phyloP scores from a whole-genome alignment of 2,113 vertebrate genomes.

The Caretta caretta region DNA sequence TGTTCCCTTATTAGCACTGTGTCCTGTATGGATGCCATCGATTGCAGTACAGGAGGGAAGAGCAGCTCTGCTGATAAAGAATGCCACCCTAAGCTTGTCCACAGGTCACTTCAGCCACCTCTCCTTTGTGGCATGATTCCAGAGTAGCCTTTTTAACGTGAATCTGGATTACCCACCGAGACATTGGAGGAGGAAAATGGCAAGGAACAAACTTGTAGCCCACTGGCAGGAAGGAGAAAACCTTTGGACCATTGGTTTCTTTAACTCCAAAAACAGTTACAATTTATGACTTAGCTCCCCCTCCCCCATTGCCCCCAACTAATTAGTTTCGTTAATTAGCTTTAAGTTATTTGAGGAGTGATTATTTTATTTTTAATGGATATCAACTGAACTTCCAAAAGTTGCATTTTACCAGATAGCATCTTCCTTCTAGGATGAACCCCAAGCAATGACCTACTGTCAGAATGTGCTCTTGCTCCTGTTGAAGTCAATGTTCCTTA shows the following conservation, averaged over 20 bases:
- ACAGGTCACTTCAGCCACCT: background rate
- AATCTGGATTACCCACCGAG: background rate
- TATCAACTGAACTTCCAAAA: background rate
- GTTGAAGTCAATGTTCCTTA: background rate
- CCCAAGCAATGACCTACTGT: background rate
- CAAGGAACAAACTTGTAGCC: background rate
- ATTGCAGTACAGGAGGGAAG: background rate
- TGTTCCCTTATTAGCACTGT: background rate
- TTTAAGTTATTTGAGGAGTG: background rate
- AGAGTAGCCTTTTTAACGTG: background rate
- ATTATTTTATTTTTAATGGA: background rate
- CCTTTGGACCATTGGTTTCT: background rate
- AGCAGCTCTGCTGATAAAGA: background rate
- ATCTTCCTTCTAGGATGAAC: background rate
- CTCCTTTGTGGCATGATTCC: background rate
- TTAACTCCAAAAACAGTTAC: background rate
- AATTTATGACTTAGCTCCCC: background rate
- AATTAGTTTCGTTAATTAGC: background rate
- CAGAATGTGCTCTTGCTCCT: background rate
- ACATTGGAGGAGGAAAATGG: background rate
- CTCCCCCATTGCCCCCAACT: background rate
- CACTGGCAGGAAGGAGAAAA: background rate
- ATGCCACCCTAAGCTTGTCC: background rate
- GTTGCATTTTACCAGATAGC: background rate
- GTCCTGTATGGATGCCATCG: background rate